phyloP scores from a whole-genome alignment of 2,888 invertebrate genomes.

The Eupithecia pulchellata region DNA sequence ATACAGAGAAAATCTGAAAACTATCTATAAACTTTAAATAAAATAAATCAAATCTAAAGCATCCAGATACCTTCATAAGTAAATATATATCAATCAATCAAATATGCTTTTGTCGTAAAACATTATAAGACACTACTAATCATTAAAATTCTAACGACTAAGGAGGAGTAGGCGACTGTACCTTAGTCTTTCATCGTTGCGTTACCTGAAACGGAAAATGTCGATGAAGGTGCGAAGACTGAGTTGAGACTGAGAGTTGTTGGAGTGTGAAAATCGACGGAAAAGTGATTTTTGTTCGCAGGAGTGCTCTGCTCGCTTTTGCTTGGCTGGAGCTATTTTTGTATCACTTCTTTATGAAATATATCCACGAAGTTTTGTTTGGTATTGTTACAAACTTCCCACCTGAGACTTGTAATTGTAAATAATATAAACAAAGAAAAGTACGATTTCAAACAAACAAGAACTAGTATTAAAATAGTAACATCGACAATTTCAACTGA shows the following conservation, averaged over 20 bases:
- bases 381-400: background rate
- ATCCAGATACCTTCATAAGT: too few relatives aligned
- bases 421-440: background rate
- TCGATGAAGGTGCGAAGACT: constrained; percentile 14
- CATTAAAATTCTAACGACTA: too few relatives aligned
- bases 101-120: too few relatives aligned
- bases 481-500: too few relatives aligned
- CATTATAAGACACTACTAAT: too few relatives aligned
- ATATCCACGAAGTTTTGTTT: too few relatives aligned
- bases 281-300: constrained; percentile 16
- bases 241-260: constrained; percentile 12
- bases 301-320: background rate
- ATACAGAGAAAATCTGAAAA: too few relatives aligned
- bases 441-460: background rate
- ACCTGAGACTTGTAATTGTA: background rate
- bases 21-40: too few relatives aligned
- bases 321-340: background rate
- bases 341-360: background rate
- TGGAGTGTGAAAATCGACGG: constrained; percentile 21
- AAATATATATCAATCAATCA: too few relatives aligned
- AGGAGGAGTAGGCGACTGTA: background rate
- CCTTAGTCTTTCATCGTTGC: background rate
- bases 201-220: constrained; percentile 23
- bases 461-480: too few relatives aligned
- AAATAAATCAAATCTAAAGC: too few relatives aligned